A percentile compares a stretch with the other conserved stretches of the same genome.
Conservation (phyloP, 2,888 invertebrate species). For the Rhogogaster chlorosoma region DNA sequence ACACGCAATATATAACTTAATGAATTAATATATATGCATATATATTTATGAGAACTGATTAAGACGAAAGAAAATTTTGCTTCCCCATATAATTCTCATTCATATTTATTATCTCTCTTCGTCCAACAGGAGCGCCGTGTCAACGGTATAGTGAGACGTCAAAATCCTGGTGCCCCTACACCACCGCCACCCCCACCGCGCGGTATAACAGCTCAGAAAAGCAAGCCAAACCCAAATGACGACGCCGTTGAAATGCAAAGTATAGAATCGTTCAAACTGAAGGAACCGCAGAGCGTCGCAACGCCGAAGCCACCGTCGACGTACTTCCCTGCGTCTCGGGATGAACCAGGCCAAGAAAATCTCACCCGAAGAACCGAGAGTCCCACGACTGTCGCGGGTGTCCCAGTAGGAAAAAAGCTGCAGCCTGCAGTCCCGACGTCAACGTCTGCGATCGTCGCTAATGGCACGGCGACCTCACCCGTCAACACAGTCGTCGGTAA, state of each 20-base stretch:
- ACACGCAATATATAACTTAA: neutral
- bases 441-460: constrained; percentile 41
- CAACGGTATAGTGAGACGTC: constrained; percentile 30
- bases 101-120: neutral
- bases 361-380: constrained; percentile 58
- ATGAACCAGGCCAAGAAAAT: constrained; percentile 61
- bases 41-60: neutral
- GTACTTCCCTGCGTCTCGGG: constrained; percentile 81
- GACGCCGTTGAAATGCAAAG: constrained; percentile 88
- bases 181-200: constrained; percentile 69
- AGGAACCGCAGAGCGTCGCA: constrained; percentile 82
- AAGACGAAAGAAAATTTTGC: neutral
- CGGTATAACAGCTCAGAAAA: constrained; percentile 61
- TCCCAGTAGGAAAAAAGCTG: constrained; percentile 79
- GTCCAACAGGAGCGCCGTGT: constrained; percentile 26
- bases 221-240: constrained; percentile 70
- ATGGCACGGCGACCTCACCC: constrained; percentile 26
- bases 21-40: neutral
- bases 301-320: constrained; percentile 85
- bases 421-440: constrained; percentile 80
- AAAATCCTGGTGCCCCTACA: constrained; percentile 57
- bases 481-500: constrained; percentile 54
- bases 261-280: constrained; percentile 86
- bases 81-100: neutral
- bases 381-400: constrained; percentile 53